Conservation (phyloP, 2,888 invertebrate genomes). For the Drosophila recens region DNA sequence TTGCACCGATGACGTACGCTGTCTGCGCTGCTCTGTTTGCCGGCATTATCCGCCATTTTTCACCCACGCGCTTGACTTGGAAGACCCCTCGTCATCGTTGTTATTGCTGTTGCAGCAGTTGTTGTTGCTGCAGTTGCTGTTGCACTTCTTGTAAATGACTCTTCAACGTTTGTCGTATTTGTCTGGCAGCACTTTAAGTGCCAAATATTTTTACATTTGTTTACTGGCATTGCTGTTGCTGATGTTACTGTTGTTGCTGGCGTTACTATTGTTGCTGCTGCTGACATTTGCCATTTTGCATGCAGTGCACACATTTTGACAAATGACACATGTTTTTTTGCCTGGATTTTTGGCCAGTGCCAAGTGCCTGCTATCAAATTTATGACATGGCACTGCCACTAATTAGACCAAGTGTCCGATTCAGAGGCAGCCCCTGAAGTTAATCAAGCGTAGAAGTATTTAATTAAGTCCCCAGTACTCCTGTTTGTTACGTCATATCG, state of each 20-base stretch:
- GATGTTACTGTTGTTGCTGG: constrained; percentile 18
- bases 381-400: constrained; percentile 56
- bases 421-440: constrained; percentile 35
- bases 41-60: constrained; percentile 70
- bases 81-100: constrained; percentile 32
- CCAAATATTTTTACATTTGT: constrained; percentile 79
- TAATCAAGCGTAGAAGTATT: constrained; percentile 73
- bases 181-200: constrained; percentile 79
- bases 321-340: constrained; percentile 46
- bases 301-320: constrained; percentile 50
- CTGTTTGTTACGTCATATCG: constrained; percentile 7
- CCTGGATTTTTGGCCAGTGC: constrained; percentile 17
- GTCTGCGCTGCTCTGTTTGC: constrained; percentile 68
- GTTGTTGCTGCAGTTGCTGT: constrained; percentile 35
- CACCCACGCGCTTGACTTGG: constrained; percentile 55
- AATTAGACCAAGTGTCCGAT: constrained; percentile 68
- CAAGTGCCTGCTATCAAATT: constrained; percentile 55
- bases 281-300: constrained; percentile 46
- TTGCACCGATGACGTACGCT: constrained; percentile 65
- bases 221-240: constrained; percentile 43
- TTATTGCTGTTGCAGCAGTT: constrained; percentile 45
- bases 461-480: constrained; percentile 60
- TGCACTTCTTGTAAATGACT: constrained; percentile 77
- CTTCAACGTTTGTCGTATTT: constrained; percentile 78
- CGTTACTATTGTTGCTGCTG: constrained; percentile 14